Evolutionary conservation across 1,140 invertebrate genomes (phyloP), one percentile per base, ranked within the genome.

Genomic region (Linepithema humile): DNA sequence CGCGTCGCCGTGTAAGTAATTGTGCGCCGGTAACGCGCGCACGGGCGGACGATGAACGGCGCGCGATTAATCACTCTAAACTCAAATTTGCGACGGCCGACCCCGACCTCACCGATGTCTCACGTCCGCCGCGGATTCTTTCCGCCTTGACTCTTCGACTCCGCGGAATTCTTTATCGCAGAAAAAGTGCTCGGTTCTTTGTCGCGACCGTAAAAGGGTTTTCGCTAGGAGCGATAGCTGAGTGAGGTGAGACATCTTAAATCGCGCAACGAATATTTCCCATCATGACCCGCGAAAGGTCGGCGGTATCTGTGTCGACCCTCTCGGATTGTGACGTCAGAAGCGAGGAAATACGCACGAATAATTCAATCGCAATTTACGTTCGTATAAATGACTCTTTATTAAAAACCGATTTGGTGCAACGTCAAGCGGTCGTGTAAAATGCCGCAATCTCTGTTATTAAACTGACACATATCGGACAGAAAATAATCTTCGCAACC

Each of bases 1-100:
- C 64, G 75, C 75, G 75, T 80, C 75, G 43, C 65, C 75, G 75
- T 80, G 75, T 70, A 80, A 80, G 64, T 80, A 80, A 80, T 80
- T 80, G 64, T 80, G 64, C 75, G 40, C 64, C 48, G 75, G 75
- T 80, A 70, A 80, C 55, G 57, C 35, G 35, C 20, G 53, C 23
- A 35, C 72, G 55, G 35, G 50, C 38, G 55, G 53, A 74, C 38
- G 53, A 55, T 59, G 72, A 74, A 74, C 64, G 70, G 75, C 35
- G 75, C 29, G 48, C 64, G 64, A 80, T 80, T 80, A 80, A 80
- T 80, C 75, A 80, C 75, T 70, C 75, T 80, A 80, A 80, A 64
- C 64, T 80, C 64, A 80, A 80, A 80, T 80, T 80, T 80, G 75
- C 40, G 35, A 17, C 75, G 43, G 48, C 38, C 75, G 75, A 80